Base-by-base conservation (phyloP, 2,888 invertebrate genomes). In the Patella ulyssiponensis region DNA sequence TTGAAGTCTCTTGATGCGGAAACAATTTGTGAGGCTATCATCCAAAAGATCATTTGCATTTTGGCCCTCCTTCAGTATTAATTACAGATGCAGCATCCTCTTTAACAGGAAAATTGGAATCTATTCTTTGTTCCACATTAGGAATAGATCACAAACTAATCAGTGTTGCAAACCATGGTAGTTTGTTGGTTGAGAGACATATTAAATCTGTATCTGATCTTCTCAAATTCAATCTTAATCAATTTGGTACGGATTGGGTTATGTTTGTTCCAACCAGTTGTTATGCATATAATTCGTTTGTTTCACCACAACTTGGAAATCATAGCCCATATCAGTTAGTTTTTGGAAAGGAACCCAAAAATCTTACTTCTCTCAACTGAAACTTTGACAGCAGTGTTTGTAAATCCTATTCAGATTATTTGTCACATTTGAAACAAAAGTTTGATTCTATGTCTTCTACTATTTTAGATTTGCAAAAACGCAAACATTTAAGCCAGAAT, bases 261-360 rank as follows among this genome's bases (percentile, higher is more conserved):
- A 64, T 20, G 23, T 64, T 20, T 20, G 64, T 64, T 20, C 20
- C 64, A 20, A 64, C 64, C n/a, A 23, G 20, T 14, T 20, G 20
- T 14, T 64, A 64, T 64, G 64, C 64, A 20, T 64, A 64, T 64
- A 64, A 64, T 64, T 64, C 64, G 20, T 64, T 64, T 64, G n/a
- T 23, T 20, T 64, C 20, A 64, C 2, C 23, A 20, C 64, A 64
- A 64, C 12, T 64, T 20, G 64, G 64, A 11, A 64, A 64, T 3
- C 23, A 20, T 20, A 14, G 64, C 64, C 64, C 64, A 20, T 64
- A 64, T 64, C 64, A 64, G 64, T n/a, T 64, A 64, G 64, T 23
- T 20, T 64, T 64, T 64, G 64, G 64, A 64, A 64, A 64, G 23
- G 64, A 64, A 14, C 64, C 64, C 1, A 14, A 23, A 14, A 64